Percentiles rank a stretch among this genome's conserved stretches.
phyloP scores from a whole-genome alignment of 64 coral and sea anemone genomes.

The Dendrophyllia cribrosa region DNA sequence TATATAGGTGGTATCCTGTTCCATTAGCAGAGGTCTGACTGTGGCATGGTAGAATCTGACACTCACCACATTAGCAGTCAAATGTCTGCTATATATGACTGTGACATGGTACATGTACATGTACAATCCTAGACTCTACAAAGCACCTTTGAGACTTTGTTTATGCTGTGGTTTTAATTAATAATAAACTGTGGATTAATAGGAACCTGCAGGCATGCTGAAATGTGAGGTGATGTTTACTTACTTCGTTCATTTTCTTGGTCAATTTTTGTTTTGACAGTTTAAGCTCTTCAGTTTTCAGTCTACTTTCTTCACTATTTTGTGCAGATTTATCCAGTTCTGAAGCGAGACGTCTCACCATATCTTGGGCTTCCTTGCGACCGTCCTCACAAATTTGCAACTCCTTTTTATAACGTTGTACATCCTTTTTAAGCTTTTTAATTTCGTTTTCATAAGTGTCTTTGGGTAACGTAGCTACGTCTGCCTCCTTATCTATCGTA shows the following conservation, averaged over 20 bases:
- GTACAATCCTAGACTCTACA: too few relatives aligned
- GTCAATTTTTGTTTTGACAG: conserved; percentile 77
- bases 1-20: too few relatives aligned
- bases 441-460: conserved; percentile 95
- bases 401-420: conserved; percentile 62
- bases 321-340: conserved; percentile 74
- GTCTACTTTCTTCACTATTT: conserved; percentile 48
- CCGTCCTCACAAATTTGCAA: conserved; percentile 59
- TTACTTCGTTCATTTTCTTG: conserved; percentile 88
- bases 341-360: conserved; percentile 62
- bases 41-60: too few relatives aligned
- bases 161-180: too few relatives aligned
- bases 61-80: too few relatives aligned
- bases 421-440: conserved; percentile 85
- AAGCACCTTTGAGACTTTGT: too few relatives aligned
- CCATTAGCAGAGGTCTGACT: too few relatives aligned
- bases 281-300: conserved; percentile 84
- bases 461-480: conserved; percentile 75
- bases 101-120: too few relatives aligned
- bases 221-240: not conserved
- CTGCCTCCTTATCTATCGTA: conserved; percentile 36
- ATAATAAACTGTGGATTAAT: too few relatives aligned
- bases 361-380: conserved; percentile 64
- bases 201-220: too few relatives aligned
- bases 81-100: too few relatives aligned